Conservation (phyloP, 2,888 invertebrate genomes). For the Dione vanillae region DNA sequence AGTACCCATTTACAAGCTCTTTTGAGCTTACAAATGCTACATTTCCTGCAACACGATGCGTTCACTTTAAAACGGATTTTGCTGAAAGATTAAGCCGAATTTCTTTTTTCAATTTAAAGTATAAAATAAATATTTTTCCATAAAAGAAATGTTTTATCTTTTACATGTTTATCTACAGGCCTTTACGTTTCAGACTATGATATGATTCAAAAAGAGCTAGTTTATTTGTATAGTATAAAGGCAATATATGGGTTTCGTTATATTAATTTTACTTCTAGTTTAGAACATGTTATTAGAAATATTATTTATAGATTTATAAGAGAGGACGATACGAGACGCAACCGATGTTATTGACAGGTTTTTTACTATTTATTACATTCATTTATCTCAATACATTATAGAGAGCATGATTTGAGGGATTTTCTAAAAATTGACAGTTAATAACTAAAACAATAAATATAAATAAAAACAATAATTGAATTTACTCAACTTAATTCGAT, state of each 20-base stretch:
- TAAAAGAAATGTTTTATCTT: neutral
- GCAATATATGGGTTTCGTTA: neutral
- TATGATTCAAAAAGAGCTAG: neutral
- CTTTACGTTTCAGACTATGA: neutral
- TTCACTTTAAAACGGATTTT: slow-evolving; percentile 26
- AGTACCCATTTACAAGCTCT: slow-evolving; percentile 36
- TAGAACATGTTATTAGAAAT: no score
- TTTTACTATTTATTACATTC: no score
- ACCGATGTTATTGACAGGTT: no score
- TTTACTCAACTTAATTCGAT: no score
- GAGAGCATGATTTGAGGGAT: no score
- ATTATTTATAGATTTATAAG: no score
- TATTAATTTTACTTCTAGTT: no score
- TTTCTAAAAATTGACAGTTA: no score
- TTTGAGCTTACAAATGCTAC: slow-evolving; percentile 32
- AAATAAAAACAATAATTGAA: no score
- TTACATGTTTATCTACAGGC: neutral
- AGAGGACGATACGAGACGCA: no score
- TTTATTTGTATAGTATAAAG: neutral
- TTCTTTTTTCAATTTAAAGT: neutral
- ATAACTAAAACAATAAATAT: no score
- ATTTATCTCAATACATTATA: no score
- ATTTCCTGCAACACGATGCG: slow-evolving; percentile 22
- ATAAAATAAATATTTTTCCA: neutral
- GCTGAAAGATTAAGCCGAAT: slow-evolving; percentile 19